Percentiles rank a stretch among this genome's conserved stretches.
Conservation (phyloP, 53 echinoderm and acorn worm genomes). For the Pentamera pediparva region DNA sequence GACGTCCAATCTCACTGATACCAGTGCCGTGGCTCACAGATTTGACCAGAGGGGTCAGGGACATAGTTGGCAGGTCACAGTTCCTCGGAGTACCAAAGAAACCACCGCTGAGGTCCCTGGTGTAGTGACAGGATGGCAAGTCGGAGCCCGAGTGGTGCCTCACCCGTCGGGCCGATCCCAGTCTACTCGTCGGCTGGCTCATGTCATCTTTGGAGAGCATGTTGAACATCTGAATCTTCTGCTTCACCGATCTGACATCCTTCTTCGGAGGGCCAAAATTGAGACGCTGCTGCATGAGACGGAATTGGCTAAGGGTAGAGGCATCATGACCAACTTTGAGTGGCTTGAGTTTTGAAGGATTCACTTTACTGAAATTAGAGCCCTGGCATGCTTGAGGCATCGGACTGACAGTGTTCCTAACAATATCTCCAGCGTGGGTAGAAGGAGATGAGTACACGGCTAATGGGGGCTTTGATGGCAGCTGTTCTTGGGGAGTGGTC, state of each 20-base stretch:
- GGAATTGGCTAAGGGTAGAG: conserved; percentile 17
- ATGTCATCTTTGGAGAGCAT: conserved; percentile 7
- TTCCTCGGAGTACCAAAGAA: not conserved
- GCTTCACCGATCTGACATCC: conserved; percentile 17
- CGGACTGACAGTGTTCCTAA: not conserved
- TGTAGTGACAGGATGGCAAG: not conserved
- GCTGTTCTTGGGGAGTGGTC: not conserved
- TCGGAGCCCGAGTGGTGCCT: conserved; percentile 7
- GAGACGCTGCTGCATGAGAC: conserved; percentile 17
- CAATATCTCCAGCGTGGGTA: not conserved
- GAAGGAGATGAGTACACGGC: not conserved
- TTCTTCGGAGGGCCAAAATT: not conserved
- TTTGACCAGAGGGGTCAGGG: conserved; percentile 30
- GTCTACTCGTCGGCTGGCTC: not conserved
- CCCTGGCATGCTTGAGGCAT: not conserved
- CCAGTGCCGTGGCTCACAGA: conserved; percentile 56
- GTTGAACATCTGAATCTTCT: conserved; percentile 19
- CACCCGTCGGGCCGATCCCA: not conserved
- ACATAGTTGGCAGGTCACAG: not conserved
- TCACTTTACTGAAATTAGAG: conserved; percentile 1
- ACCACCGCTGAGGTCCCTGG: not conserved
- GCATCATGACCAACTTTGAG: conserved; percentile 3
- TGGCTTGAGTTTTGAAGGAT: conserved; percentile 14
- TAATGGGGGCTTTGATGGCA: no score
- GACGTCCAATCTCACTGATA: not conserved